phyloP scores from a whole-genome alignment of 2,113 vertebrate species.

The Ammodytes dubius region DNA sequence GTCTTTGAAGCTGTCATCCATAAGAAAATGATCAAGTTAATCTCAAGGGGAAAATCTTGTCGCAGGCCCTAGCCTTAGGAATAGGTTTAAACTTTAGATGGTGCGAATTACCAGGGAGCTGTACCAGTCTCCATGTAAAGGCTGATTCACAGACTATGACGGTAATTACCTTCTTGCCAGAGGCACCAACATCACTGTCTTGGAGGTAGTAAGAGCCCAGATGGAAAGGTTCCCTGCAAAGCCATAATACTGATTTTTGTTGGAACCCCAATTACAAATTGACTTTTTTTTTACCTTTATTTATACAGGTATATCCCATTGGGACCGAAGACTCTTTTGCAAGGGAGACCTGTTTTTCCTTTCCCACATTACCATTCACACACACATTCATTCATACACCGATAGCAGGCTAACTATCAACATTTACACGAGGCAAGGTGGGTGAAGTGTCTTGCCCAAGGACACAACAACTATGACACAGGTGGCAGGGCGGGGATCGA shows the following conservation, averaged over 20 bases:
- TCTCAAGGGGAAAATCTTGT: constrained; percentile 23
- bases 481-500: no score
- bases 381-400: no score
- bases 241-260: background rate
- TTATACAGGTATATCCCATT: no score
- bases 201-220: constrained; percentile 26
- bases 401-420: no score
- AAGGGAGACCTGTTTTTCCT: no score
- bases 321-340: no score
- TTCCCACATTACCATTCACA: no score
- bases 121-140: constrained; percentile 20
- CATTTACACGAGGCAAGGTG: no score
- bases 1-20: constrained; percentile 5
- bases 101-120: constrained; percentile 5
- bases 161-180: constrained; percentile 22
- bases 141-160: constrained; percentile 25
- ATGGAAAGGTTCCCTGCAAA: constrained; percentile 28
- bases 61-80: background rate
- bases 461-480: no score
- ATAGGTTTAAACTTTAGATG: background rate
- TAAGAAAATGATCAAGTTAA: constrained; percentile 13
- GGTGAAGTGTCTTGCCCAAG: no score
- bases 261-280: constrained; percentile 14
- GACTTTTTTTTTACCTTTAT: background rate
- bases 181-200: constrained; percentile 32